Percentiles rank a stretch among this genome's conserved stretches.
phyloP scores from a whole-genome alignment of 1,140 invertebrate genomes.

The Varroa destructor region DNA sequence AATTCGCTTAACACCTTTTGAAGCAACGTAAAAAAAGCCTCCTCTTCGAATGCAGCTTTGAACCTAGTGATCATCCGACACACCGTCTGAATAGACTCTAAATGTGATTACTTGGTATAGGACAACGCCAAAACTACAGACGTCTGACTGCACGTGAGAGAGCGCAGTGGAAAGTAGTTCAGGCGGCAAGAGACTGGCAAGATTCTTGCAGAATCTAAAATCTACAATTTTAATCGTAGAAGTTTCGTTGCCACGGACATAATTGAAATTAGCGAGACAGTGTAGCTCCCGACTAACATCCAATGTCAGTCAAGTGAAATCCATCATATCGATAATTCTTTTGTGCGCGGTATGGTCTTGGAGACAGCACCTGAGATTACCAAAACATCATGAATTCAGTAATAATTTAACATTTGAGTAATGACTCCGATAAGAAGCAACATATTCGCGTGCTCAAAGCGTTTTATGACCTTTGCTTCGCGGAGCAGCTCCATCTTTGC shows the following conservation, averaged over 20 bases:
- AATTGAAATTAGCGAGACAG: conserved; percentile 62
- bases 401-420: conserved; percentile 68
- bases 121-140: conserved; percentile 72
- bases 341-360: conserved; percentile 61
- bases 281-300: conserved; percentile 73
- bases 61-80: conserved; percentile 67
- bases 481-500: conserved; percentile 84
- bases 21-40: conserved; percentile 55
- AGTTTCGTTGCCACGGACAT: conserved; percentile 66
- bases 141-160: conserved; percentile 68
- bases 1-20: conserved; percentile 47
- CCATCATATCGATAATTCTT: conserved; percentile 48
- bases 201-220: conserved; percentile 78
- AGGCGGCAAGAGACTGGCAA: conserved; percentile 83
- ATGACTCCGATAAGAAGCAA: conserved; percentile 71
- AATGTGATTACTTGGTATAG: conserved; percentile 73
- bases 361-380: conserved; percentile 72
- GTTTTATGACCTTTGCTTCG: conserved; percentile 81
- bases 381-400: conserved; percentile 87
- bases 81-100: conserved; percentile 73
- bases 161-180: conserved; percentile 61
- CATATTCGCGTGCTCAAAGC: conserved; percentile 78
- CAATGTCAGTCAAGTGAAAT: conserved; percentile 64
- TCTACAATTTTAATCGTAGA: conserved; percentile 73
- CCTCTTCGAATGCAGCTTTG: conserved; percentile 62